phyloP scores from a whole-genome alignment of 2,888 invertebrate genomes.

The Cremastobaeus sp. region DNA sequence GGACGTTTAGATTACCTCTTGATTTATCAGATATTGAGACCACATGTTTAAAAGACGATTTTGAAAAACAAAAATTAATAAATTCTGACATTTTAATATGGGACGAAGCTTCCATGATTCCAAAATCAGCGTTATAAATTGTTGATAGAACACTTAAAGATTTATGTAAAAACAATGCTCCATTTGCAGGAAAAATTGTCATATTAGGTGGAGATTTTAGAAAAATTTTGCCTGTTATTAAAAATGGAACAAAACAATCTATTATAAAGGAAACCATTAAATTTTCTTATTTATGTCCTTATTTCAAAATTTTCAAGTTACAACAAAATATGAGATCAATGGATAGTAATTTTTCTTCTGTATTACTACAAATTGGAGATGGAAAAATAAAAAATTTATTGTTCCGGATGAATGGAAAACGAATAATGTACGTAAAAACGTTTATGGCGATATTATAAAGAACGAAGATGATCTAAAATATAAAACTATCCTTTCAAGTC shows the following conservation, averaged over 20 bases:
- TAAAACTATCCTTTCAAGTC: too few relatives aligned
- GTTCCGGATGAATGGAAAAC: conserved; percentile 1
- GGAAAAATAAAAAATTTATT: neutral
- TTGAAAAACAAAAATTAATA: conserved; percentile 9
- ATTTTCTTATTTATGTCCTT: neutral
- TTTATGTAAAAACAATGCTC: conserved; percentile 2
- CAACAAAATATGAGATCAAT: neutral
- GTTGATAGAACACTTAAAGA: neutral
- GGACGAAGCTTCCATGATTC: conserved; percentile 20
- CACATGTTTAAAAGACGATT: neutral
- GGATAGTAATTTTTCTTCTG: neutral
- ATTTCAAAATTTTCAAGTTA: neutral
- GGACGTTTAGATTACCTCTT: too few relatives aligned
- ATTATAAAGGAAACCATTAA: neutral
- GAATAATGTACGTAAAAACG: neutral
- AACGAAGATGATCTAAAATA: too few relatives aligned
- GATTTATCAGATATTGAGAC: neutral
- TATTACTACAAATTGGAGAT: conserved; percentile 6
- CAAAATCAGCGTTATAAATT: conserved; percentile 8
- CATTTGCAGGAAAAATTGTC: conserved; percentile 8
- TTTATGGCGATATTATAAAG: too few relatives aligned
- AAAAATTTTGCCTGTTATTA: too few relatives aligned
- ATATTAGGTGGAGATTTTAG: neutral
- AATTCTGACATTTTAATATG: conserved; percentile 10
- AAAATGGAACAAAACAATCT: neutral